Percentiles rank a stretch among this genome's conserved stretches.
Evolutionary conservation across 2,113 vertebrate genomes (phyloP).

Genomic region (Bolborhynchus lineola): DNA sequence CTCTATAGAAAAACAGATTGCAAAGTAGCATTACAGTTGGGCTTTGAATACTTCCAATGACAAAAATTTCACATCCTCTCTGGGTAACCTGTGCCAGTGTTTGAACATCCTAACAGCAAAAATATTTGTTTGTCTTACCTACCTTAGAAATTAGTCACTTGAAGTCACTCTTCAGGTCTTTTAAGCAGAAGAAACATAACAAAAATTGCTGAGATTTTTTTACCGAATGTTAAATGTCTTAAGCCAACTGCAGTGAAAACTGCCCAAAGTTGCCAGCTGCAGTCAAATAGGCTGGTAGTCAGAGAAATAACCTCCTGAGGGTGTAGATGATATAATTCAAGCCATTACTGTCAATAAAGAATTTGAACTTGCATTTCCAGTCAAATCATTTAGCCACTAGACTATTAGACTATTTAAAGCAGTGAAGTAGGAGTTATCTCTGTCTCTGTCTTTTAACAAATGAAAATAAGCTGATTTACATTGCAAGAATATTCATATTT

Average conservation of each 20-base stretch:
- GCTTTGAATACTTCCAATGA: not conserved
- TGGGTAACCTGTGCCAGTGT: not conserved
- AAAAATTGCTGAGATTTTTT: not conserved
- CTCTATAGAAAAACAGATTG: not conserved
- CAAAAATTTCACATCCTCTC: not conserved
- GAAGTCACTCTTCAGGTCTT: not conserved
- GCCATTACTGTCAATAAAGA: not conserved
- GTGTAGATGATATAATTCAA: not conserved
- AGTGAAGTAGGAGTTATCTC: not conserved
- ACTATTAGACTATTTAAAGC: not conserved
- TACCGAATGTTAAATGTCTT: not conserved
- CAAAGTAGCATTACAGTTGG: not conserved
- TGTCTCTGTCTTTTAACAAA: rapidly evolving
- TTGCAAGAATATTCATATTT: not conserved
- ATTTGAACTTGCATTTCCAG: not conserved
- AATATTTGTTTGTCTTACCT: not conserved
- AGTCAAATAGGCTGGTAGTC: not conserved
- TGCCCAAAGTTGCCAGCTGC: not conserved
- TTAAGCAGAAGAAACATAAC: not conserved
- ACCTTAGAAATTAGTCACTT: not conserved
- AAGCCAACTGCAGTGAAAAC: not conserved
- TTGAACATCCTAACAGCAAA: not conserved
- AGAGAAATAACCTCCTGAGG: not conserved
- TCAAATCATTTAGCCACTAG: not conserved
- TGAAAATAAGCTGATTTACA: not conserved